Base-by-base conservation (phyloP, 2,888 invertebrate species). In the Ormyrus nitidulus region DNA sequence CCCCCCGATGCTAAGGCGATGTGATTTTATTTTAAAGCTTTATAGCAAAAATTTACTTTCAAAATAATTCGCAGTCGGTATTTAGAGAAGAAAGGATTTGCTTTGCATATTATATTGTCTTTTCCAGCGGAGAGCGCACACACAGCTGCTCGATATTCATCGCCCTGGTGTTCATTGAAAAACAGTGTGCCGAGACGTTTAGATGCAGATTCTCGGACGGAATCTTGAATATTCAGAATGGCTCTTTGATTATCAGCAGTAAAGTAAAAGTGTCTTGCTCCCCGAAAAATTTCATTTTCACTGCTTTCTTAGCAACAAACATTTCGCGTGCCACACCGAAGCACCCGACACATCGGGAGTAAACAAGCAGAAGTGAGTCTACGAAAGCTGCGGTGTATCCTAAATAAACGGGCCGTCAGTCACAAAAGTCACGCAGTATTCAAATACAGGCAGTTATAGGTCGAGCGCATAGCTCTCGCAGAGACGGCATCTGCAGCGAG, bases 81-180 rank as follows among this genome's bases (percentile, higher is more conserved):
- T 3, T 34, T 3, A 3, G 34, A 4, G 34, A 34, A 4, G 34
- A 34, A 34, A 4, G 34, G 34, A 34, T 1, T 19, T 19, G 19
- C 70, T 72, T 61, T 72, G 44, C 61, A 44, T 53, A n/a, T 51
- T 61, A 72, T 61, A 72, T 61, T 51, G 48, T 34, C 0, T 54
- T 46, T 46, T 9, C 5, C 46, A 8, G 13, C n/a, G 61, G 10
- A 6, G 34, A 34, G 34, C 44, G 10, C 8, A 7, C 4, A 19
- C 34, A 34, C 4, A 4, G 34, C 34, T 34, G 34, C 11, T 73
- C 54, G 54, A 73, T 73, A 73, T 73, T 64, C 46, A 76, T 76
- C 46, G 48, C 54, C 51, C 11, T 10, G 11, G 11, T 54, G 46
- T 34, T 61, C 13, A 68, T 76, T 76, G 54, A 76, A 69, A 66